Evolutionary conservation across 2,888 invertebrate species (phyloP).

Genomic region (Dryocosmus kuriphilus): DNA sequence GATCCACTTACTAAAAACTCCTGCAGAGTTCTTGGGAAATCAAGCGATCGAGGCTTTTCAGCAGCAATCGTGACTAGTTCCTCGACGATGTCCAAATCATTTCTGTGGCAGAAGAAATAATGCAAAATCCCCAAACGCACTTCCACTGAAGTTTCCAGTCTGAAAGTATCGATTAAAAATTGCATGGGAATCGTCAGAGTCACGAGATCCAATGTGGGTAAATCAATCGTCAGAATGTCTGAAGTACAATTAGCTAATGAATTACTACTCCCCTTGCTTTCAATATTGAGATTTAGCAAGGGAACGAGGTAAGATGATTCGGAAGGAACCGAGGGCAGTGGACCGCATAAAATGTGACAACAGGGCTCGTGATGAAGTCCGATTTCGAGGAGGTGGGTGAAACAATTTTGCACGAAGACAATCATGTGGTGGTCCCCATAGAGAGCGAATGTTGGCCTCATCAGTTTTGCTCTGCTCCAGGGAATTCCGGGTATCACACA

Average conservation of each 20-base stretch:
- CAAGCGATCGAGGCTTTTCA: constrained; percentile 82
- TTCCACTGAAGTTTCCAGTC: constrained; percentile 83
- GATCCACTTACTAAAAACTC: constrained; percentile 90
- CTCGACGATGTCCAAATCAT: constrained; percentile 86
- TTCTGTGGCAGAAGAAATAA: constrained; percentile 88
- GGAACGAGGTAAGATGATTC: constrained; percentile 85
- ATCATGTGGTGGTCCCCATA: constrained; percentile 89
- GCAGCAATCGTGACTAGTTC: constrained; percentile 84
- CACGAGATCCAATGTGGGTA: constrained; percentile 86
- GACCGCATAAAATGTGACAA: constrained; percentile 85
- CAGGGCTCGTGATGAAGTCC: constrained; percentile 91
- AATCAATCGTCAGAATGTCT: constrained; percentile 73
- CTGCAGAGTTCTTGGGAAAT: constrained; percentile 85
- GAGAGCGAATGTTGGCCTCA: constrained; percentile 88
- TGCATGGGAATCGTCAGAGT: constrained; percentile 83
- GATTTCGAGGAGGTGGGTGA: constrained; percentile 91
- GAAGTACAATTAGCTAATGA: constrained; percentile 49
- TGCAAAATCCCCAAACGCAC: constrained; percentile 90
- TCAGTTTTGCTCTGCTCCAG: constrained; percentile 87
- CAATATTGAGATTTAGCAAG: constrained; percentile 78
- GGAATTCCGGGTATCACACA: constrained; percentile 90
- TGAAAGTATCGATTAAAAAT: constrained; percentile 85
- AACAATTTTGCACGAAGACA: constrained; percentile 90
- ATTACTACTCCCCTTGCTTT: constrained; percentile 64
- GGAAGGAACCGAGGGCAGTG: constrained; percentile 80